Percentiles rank a stretch among this genome's conserved stretches.
These are phyloP conservation scores for Coleophora deauratella DNA, from an alignment of 2,888 invertebrate genomes.

Conservation along the genomic window DNA sequence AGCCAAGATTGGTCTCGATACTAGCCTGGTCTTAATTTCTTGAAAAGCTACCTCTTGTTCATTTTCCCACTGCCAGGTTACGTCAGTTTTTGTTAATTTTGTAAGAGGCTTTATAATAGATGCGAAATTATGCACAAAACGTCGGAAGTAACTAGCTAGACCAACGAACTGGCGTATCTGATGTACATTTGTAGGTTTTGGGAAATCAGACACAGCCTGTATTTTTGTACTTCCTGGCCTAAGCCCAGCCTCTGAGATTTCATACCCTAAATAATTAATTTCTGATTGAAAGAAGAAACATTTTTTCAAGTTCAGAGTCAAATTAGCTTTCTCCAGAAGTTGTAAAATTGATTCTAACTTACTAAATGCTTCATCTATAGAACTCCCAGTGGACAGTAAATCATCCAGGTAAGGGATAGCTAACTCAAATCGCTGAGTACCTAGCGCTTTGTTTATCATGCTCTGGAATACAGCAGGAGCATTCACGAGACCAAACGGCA, in stretches of 20 bases:
- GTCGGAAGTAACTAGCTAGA: slow-evolving; percentile 3
- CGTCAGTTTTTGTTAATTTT: no score
- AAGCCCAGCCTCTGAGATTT: slow-evolving; percentile 5
- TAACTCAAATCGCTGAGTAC: not conserved
- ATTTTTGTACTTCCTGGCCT: not conserved
- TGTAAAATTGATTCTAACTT: not conserved
- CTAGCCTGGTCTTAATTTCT: slow-evolving; percentile 3
- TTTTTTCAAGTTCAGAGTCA: slow-evolving; percentile 8
- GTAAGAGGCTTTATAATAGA: slow-evolving; percentile 2
- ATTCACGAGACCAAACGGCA: slow-evolving; percentile 21
- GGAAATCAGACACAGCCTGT: slow-evolving; percentile 1
- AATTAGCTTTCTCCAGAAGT: not conserved
- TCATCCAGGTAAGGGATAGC: not conserved
- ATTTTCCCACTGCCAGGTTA: no score
- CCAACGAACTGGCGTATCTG: slow-evolving; percentile 5
- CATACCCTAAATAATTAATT: not conserved
- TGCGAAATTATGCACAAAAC: slow-evolving; percentile 3
- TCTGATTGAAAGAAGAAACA: slow-evolving; percentile 7
- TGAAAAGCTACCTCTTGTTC: no score
- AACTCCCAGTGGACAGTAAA: not conserved
- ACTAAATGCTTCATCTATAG: not conserved
- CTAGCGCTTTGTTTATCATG: slow-evolving; percentile 14
- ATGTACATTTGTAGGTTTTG: slow-evolving; percentile 3
- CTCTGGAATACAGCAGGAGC: slow-evolving; percentile 25
- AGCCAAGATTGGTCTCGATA: slow-evolving; percentile 5